Evolutionary conservation across 2,113 vertebrate species (phyloP).

Genomic region (Corythaixoides concolor): DNA sequence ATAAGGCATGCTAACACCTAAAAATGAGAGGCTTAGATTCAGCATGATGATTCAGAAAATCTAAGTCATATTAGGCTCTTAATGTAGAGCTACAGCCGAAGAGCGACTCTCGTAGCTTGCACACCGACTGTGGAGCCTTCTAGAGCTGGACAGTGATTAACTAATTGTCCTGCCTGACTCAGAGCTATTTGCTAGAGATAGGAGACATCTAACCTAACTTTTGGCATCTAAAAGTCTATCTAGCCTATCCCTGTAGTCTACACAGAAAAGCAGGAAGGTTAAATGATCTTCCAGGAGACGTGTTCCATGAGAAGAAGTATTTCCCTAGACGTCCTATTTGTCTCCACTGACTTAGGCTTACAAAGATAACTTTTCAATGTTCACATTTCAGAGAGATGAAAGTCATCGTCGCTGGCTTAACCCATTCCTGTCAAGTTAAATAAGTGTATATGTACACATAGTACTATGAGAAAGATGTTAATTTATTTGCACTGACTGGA

Average conservation of each 20-base stretch:
- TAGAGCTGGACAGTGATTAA: neutral
- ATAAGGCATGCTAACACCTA: neutral
- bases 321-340: neutral
- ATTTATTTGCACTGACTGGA: neutral
- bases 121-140: neutral
- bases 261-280: neutral
- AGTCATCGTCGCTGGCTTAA: neutral
- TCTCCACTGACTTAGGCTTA: neutral
- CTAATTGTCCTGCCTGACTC: neutral
- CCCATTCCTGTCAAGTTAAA: neutral
- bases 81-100: neutral
- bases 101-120: fast-evolving
- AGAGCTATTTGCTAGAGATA: neutral
- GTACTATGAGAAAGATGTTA: neutral
- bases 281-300: neutral
- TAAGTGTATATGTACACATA: neutral
- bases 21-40: neutral
- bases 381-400: neutral
- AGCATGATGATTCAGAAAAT: neutral
- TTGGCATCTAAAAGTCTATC: neutral
- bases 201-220: neutral
- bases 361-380: neutral
- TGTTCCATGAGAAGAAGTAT: neutral
- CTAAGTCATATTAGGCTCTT: neutral
- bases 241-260: neutral